phyloP scores from a whole-genome alignment of 2,888 invertebrate species.

The Xestia sexstrigata region DNA sequence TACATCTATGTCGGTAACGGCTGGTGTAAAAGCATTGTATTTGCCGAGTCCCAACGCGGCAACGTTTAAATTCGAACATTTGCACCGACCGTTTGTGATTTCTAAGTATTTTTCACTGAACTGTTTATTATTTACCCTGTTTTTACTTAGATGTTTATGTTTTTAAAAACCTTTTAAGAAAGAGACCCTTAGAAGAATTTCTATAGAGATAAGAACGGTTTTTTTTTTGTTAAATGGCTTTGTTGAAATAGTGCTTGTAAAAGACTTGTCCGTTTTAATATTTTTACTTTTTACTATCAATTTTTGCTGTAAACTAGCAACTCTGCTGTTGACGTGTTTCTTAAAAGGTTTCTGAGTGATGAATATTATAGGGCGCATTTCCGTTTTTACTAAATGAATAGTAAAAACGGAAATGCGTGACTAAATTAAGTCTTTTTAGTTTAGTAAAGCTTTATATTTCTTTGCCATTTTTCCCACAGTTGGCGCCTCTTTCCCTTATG shows the following conservation, averaged over 20 bases:
- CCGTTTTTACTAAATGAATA: too few relatives aligned
- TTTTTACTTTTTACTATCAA: too few relatives aligned
- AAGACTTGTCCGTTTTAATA: too few relatives aligned
- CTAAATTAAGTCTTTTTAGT: too few relatives aligned
- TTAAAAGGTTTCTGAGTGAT: not conserved
- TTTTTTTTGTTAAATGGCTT: not conserved
- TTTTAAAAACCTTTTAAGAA: constrained; percentile 17
- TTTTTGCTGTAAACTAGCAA: too few relatives aligned
- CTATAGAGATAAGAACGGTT: not conserved
- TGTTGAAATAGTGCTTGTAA: not conserved
- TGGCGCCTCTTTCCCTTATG: not conserved
- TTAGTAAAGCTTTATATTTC: too few relatives aligned
- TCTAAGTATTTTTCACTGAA: constrained; percentile 45
- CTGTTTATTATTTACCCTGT: constrained; percentile 9
- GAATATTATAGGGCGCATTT: too few relatives aligned
- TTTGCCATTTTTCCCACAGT: not conserved
- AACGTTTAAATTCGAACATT: constrained; percentile 46
- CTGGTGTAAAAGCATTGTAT: constrained; percentile 55
- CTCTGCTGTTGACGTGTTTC: too few relatives aligned
- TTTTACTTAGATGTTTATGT: constrained; percentile 19
- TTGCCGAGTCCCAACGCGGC: constrained; percentile 38
- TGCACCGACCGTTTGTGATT: constrained; percentile 38
- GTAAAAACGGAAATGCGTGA: not conserved
- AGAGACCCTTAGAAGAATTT: not conserved
- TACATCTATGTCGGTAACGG: constrained; percentile 16